Evolutionary conservation across 2,888 invertebrate species (phyloP), one percentile per base, ranked within the genome.

Genomic region (Diarsia dahlii): DNA sequence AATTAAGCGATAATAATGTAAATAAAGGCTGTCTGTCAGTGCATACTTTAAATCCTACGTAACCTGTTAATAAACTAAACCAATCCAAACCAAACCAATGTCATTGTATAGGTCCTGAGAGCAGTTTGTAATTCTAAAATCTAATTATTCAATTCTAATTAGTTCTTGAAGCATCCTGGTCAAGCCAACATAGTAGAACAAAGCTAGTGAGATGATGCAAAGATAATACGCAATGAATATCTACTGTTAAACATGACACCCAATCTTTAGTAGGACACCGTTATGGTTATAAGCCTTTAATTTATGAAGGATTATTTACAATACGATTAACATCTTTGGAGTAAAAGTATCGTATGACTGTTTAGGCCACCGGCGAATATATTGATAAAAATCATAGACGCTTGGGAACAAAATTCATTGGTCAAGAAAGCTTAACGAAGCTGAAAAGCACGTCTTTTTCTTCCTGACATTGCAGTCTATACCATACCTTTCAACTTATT

Each of bases 281-380:
- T 83, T 83, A 82, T 54, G 60, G 83, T 83, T 83, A 82, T 54
- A 63, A 72, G 66, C 28, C 39, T 67, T 54, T 72, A 71, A 81
- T 78, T 78, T 81, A 81, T 83, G 78, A 71, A 65, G 69, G 69
- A 84, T 76, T 84, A 73, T 82, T 74, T 65, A 76, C 78, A 79
- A 82, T 71, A 70, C 76, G 76, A 81, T 84, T 78, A 81, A 72
- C 78, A 83, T 84, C 80, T 78, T 56, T 52, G 39, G 52, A 66
- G 69, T 20, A 71, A 80, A 82, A 85, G 81, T 84, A 86, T 82
- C 76, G 46, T 20, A 45, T 80, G 46, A 48, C 81, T 56, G 70
- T n/a, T 20, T 46, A 60, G 82, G 76, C 80, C 80, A 76, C 76
- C 72, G 48, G 34, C 75, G 39, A 79, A 70, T 56, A 56, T 20